Percentiles rank a stretch among this genome's conserved stretches.
phyloP scores from a whole-genome alignment of 2,888 invertebrate genomes.

The Diarsia rubi region DNA sequence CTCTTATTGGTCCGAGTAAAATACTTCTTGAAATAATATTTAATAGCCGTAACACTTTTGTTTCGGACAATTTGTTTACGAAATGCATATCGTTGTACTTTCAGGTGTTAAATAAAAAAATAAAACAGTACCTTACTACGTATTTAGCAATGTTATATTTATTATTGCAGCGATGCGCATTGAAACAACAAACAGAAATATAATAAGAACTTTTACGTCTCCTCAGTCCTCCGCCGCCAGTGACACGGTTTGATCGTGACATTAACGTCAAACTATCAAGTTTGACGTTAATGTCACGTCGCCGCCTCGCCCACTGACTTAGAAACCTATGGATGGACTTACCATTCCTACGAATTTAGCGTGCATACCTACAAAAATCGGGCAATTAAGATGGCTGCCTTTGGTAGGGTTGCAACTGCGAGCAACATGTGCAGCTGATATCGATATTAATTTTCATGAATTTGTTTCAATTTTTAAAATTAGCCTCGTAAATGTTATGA shows the following conservation, averaged over 20 bases:
- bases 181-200: conserved; percentile 19
- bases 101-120: not conserved
- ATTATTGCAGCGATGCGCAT: conserved; percentile 1
- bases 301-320: no score
- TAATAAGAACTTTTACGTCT: not conserved
- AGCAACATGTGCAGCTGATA: no score
- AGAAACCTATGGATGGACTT: no score
- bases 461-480: no score
- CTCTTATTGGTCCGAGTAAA: not conserved
- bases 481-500: no score
- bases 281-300: not conserved
- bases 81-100: not conserved
- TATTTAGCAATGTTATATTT: not conserved
- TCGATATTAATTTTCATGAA: no score
- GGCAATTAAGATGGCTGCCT: no score
- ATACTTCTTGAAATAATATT: conserved; percentile 5
- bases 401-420: no score
- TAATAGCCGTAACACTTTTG: conserved; percentile 9
- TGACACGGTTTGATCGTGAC: not conserved
- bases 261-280: conserved; percentile 20
- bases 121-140: conserved; percentile 32
- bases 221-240: not conserved
- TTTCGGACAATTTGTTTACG: conserved; percentile 10
- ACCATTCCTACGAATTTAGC: no score
- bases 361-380: no score